Evolutionary conservation across 1,140 invertebrate genomes (phyloP), one percentile per base, ranked within the genome.

Genomic region (Drosophila tani): DNA sequence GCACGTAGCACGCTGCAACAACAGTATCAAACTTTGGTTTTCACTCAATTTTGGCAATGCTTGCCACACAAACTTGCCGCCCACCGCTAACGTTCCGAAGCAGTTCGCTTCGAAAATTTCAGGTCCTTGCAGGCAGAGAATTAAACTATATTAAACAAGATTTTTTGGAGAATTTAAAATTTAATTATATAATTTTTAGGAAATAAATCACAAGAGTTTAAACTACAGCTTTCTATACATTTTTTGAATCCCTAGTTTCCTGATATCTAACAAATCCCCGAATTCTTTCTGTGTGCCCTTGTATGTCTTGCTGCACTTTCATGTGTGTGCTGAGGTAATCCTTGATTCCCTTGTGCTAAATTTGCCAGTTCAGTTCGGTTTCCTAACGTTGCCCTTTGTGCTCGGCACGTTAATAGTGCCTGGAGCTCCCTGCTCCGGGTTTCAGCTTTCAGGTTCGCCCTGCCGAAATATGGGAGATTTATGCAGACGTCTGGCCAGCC

Each of bases 21-120:
- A 75, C 83, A 80, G 74, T 78, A 82, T 66, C 80, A 83, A 87
- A 88, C 81, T 87, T 87, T 83, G 62, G 68, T 82, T 86, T 86
- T 86, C 79, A 82, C 83, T 86, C 83, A 86, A 86, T 86, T 86
- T 87, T 78, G 75, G 57, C 65, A 63, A 63, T 62, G 78, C 67
- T 75, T 59, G 71, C 62, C 66, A 53, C 66, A 53, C 57, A 73
- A 40, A 19, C 69, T 71, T 19, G 24, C 53, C 51, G 35, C 45
- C 63, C 64, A 49, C 38, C 55, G 49, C 53, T 32, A 38, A 43
- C n/a, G 24, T 35, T 12, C 5, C 21, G 24, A 12, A 66, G 64
- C 77, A 85, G 32, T 53, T 35, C 75, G 57, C 60, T 81, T 82
- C 41, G 63, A 58, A 77, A 84, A 49, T 55, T 43, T 27, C 19